Evolutionary conservation across 2,797 vertebrate species (phyloP).

Genomic region (Rhinichthys osculus): DNA sequence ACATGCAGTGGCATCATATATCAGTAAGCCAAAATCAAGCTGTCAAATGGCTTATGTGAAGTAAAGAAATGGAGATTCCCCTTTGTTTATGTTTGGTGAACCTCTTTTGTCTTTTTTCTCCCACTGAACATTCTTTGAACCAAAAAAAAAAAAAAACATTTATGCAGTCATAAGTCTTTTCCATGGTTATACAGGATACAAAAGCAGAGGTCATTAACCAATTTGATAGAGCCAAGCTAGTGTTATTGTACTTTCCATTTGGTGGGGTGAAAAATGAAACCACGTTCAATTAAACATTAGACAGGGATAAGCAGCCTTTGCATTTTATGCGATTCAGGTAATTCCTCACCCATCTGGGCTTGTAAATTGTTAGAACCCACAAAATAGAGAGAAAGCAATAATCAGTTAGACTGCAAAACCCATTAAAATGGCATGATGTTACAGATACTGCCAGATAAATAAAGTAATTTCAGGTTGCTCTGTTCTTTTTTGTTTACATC

Average conservation of each 20-base stretch:
- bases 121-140: neutral
- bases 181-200: slow-evolving; percentile 10
- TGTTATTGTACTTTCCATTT: slow-evolving; percentile 33
- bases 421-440: slow-evolving; percentile 7
- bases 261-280: slow-evolving; percentile 38
- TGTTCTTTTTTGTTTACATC: slow-evolving; percentile 23
- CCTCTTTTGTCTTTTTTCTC: neutral
- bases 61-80: neutral
- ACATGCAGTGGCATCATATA: neutral
- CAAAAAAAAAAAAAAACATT: slow-evolving; percentile 1
- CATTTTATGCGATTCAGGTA: slow-evolving; percentile 18
- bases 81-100: neutral
- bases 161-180: slow-evolving; percentile 26
- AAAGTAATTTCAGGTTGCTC: neutral
- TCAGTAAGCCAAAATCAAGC: neutral
- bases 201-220: slow-evolving; percentile 45
- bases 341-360: slow-evolving; percentile 39
- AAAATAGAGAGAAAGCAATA: slow-evolving; percentile 29
- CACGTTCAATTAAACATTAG: slow-evolving; percentile 40
- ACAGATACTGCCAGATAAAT: neutral
- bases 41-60: neutral
- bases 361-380: slow-evolving; percentile 37
- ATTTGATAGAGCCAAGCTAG: slow-evolving; percentile 33
- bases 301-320: slow-evolving; percentile 20
- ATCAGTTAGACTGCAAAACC: slow-evolving; percentile 17